Evolutionary conservation across 1,140 invertebrate genomes (phyloP).

Genomic region (Drosophila nasuta): DNA sequence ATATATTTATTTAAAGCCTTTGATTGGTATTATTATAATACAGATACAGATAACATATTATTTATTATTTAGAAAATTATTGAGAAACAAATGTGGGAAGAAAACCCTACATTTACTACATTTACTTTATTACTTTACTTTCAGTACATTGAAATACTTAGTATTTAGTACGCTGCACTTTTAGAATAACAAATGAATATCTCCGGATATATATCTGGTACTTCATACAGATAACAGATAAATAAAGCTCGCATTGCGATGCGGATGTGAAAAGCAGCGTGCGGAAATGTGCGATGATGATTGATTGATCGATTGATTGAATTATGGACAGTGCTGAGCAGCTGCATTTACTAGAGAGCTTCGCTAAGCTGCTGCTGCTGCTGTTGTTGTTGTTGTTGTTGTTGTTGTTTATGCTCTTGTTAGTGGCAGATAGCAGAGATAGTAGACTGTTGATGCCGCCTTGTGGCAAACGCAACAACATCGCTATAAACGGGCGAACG

Average conservation of each 20-base stretch:
- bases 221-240: background rate
- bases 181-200: too few relatives aligned
- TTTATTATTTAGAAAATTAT: too few relatives aligned
- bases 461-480: background rate
- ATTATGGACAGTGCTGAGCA: background rate
- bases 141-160: too few relatives aligned
- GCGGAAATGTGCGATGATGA: background rate
- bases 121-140: too few relatives aligned
- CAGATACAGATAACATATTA: too few relatives aligned
- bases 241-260: background rate
- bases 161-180: too few relatives aligned
- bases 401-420: too few relatives aligned
- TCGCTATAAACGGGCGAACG: conserved; percentile 29
- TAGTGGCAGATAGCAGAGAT: background rate
- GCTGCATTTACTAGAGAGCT: background rate
- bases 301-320: conserved; percentile 7
- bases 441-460: background rate
- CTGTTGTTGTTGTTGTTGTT: background rate
- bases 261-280: too few relatives aligned
- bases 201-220: background rate
- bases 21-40: too few relatives aligned
- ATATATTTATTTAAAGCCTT: too few relatives aligned
- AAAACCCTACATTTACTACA: too few relatives aligned
- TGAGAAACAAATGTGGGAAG: too few relatives aligned
- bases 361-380: background rate